These are phyloP conservation scores for Eulithis testata DNA, from an alignment of 2,888 invertebrate species.

Conservation along the genomic window DNA sequence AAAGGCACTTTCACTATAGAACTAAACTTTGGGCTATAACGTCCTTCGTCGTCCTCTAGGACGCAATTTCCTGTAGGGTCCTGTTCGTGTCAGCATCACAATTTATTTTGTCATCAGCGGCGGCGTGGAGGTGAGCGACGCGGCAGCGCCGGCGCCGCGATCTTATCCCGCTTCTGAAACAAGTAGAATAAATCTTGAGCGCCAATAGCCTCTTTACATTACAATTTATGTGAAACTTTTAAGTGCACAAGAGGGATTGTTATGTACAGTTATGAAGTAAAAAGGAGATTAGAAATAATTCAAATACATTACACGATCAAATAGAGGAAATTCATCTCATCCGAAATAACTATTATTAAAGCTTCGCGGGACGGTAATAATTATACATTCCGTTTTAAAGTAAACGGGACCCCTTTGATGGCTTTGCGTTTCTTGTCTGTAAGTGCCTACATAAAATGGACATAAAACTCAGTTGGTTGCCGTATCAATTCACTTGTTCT, in stretches of 20 bases:
- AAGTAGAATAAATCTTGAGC: slow-evolving; percentile 43
- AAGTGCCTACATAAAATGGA: slow-evolving; percentile 19
- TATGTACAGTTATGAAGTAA: slow-evolving; percentile 22
- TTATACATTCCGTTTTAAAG: slow-evolving; percentile 32
- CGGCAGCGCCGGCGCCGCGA: slow-evolving; percentile 64
- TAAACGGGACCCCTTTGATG: slow-evolving; percentile 27
- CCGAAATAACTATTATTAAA: slow-evolving; percentile 34
- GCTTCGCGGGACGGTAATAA: slow-evolving; percentile 24
- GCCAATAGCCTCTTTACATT: slow-evolving; percentile 3
- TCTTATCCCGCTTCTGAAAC: slow-evolving; percentile 65
- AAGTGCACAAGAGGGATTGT: slow-evolving; percentile 19
- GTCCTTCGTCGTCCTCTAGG: slow-evolving; percentile 84
- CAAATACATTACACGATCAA: slow-evolving; percentile 37
- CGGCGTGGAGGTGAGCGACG: slow-evolving; percentile 68
- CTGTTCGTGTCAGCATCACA: slow-evolving; percentile 82
- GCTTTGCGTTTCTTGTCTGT: slow-evolving; percentile 21
- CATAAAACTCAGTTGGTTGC: slow-evolving; percentile 18
- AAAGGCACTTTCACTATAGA: slow-evolving; percentile 75
- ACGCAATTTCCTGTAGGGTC: slow-evolving; percentile 80
- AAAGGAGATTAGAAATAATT: slow-evolving; percentile 38
- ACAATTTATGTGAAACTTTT: slow-evolving; percentile 23
- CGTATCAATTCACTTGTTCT: slow-evolving; percentile 4
- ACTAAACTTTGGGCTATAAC: slow-evolving; percentile 65
- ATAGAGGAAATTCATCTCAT: slow-evolving; percentile 39
- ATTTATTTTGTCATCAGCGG: slow-evolving; percentile 79